These are phyloP conservation scores for Globodera rostochiensis DNA, from an alignment of 1,140 invertebrate genomes.

Conservation along the genomic window DNA sequence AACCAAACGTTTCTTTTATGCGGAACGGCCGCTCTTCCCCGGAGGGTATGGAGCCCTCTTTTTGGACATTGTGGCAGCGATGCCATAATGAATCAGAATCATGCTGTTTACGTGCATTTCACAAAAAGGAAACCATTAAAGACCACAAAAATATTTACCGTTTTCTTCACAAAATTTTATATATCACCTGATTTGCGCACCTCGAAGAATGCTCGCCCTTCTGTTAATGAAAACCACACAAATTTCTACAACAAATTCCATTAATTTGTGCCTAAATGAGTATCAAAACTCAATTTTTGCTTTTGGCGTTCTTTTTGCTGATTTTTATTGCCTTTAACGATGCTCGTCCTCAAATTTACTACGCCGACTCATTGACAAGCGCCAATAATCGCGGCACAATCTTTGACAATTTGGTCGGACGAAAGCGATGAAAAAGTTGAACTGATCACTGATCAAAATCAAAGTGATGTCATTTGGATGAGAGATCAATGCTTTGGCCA, in stretches of 20 bases:
- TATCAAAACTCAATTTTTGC: background rate
- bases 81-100: too few relatives aligned
- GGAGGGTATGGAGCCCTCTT: background rate
- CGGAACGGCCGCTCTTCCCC: too few relatives aligned
- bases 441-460: too few relatives aligned
- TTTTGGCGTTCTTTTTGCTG: background rate
- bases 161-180: background rate
- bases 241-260: too few relatives aligned
- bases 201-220: background rate
- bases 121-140: background rate
- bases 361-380: background rate
- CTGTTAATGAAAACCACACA: too few relatives aligned
- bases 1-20: background rate
- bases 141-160: background rate
- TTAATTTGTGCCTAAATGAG: too few relatives aligned
- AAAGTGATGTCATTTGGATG: too few relatives aligned
- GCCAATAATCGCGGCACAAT: background rate
- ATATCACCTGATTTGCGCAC: background rate
- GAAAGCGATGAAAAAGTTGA: background rate
- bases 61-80: background rate
- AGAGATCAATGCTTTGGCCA: too few relatives aligned
- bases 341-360: background rate
- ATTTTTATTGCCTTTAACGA: background rate
- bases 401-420: background rate
- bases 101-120: background rate